A percentile compares a stretch with the other conserved stretches of the same genome.
Evolutionary conservation across 2,113 vertebrate species (phyloP).

Genomic region (Pedetes capensis): DNA sequence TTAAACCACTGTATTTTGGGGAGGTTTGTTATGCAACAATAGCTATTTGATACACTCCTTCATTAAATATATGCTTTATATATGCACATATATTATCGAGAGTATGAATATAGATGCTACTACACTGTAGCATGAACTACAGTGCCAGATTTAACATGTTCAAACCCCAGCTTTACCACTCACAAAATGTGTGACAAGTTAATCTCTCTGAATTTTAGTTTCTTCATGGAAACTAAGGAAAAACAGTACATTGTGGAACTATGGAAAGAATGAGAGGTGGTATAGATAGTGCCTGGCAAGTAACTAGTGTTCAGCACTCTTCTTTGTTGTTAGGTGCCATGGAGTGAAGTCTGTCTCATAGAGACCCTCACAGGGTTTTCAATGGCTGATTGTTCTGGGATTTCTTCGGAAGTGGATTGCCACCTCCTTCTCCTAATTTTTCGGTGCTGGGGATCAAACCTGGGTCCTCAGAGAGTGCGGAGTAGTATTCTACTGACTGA

Average conservation of each 20-base stretch:
- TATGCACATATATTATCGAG: background rate
- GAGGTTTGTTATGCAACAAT: conserved; percentile 27
- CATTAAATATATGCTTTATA: background rate
- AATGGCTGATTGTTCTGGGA: no score
- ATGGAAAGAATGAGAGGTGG: background rate
- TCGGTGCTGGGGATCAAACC: no score
- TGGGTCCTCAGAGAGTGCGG: no score
- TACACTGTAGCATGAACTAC: background rate
- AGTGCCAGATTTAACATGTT: background rate
- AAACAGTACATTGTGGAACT: background rate
- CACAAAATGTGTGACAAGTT: background rate
- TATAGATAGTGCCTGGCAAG: background rate
- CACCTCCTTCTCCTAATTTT: no score
- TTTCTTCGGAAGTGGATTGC: no score
- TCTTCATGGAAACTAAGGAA: background rate
- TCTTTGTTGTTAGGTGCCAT: no score
- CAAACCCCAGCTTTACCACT: background rate
- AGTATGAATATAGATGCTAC: background rate
- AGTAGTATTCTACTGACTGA: no score
- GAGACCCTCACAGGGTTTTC: no score
- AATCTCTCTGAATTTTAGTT: background rate
- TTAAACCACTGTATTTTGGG: background rate
- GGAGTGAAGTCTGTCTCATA: no score
- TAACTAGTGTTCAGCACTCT: background rate
- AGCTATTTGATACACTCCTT: background rate